phyloP scores from a whole-genome alignment of 2,888 invertebrate genomes.

The Tricholauxania praeusta region DNA sequence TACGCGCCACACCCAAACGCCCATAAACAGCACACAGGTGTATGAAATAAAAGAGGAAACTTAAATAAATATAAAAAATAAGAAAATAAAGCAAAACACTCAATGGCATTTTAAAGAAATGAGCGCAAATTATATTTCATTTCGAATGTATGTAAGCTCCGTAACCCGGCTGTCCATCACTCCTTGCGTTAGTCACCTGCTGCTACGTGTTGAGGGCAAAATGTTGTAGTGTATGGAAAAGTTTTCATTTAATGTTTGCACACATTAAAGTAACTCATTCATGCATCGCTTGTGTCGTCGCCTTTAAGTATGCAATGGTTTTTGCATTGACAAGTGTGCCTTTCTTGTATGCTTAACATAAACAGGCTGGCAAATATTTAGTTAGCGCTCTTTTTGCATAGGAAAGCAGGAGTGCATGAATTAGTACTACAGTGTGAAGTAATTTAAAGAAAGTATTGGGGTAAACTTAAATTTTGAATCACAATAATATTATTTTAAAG shows the following conservation, averaged over 20 bases:
- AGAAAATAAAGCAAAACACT: conserved; percentile 6
- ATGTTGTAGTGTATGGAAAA: not conserved
- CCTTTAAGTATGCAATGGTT: conserved; percentile 38
- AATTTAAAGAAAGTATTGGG: too few relatives aligned
- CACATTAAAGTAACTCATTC: conserved; percentile 7
- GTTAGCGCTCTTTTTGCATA: not conserved
- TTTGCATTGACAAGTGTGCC: conserved; percentile 14
- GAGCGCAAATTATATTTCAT: not conserved
- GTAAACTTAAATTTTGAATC: too few relatives aligned
- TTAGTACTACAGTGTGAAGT: too few relatives aligned
- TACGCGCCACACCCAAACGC: too few relatives aligned
- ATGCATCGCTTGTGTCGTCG: conserved; percentile 32
- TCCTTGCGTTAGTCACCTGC: not conserved
- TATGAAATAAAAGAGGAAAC: not conserved
- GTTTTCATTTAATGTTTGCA: conserved; percentile 24
- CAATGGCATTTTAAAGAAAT: conserved; percentile 27
- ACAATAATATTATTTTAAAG: too few relatives aligned
- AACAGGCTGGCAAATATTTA: conserved; percentile 26
- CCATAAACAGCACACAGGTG: not conserved
- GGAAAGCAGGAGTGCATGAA: too few relatives aligned
- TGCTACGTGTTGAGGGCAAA: conserved; percentile 1
- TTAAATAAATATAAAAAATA: too few relatives aligned
- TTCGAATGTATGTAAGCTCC: too few relatives aligned
- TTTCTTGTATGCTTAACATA: conserved; percentile 21
- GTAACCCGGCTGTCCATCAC: too few relatives aligned